Conservation (phyloP, 2,888 invertebrate genomes). For the Cyaniris semiargus region DNA sequence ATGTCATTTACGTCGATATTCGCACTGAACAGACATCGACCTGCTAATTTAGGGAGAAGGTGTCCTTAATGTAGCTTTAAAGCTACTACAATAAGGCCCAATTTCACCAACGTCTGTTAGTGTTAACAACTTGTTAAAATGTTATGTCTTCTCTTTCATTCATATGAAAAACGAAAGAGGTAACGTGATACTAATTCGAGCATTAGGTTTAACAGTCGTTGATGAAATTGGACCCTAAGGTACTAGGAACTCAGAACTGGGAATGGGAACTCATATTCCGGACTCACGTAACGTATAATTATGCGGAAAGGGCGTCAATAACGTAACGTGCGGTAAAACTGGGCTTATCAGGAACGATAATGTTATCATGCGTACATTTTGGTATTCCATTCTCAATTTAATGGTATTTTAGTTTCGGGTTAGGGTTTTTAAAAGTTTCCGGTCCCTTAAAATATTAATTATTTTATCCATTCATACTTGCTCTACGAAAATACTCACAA, state of each 20-base stretch:
- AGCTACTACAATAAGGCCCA: too few relatives aligned
- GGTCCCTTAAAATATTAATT: neutral
- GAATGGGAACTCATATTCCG: constrained; percentile 67
- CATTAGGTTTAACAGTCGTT: too few relatives aligned
- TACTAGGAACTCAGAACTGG: neutral
- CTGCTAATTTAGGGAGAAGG: too few relatives aligned
- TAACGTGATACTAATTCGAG: too few relatives aligned
- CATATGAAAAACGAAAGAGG: too few relatives aligned
- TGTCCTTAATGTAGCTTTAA: too few relatives aligned
- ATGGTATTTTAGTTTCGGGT: neutral
- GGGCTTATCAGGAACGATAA: neutral
- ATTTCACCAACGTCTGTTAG: too few relatives aligned
- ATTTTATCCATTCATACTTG: neutral
- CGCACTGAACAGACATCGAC: too few relatives aligned
- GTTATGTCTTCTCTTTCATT: too few relatives aligned
- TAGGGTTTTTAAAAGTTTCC: neutral
- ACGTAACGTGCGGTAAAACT: constrained; percentile 54
- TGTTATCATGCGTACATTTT: constrained; percentile 13
- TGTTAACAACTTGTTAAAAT: too few relatives aligned
- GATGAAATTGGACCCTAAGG: too few relatives aligned
- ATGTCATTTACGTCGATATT: too few relatives aligned
- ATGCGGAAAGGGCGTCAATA: constrained; percentile 73
- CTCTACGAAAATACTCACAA: neutral
- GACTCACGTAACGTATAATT: constrained; percentile 74
- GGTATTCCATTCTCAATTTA: neutral